These are phyloP conservation scores for Gandaritis pyraliata DNA, from an alignment of 2,888 invertebrate genomes.

Conservation along the genomic window DNA sequence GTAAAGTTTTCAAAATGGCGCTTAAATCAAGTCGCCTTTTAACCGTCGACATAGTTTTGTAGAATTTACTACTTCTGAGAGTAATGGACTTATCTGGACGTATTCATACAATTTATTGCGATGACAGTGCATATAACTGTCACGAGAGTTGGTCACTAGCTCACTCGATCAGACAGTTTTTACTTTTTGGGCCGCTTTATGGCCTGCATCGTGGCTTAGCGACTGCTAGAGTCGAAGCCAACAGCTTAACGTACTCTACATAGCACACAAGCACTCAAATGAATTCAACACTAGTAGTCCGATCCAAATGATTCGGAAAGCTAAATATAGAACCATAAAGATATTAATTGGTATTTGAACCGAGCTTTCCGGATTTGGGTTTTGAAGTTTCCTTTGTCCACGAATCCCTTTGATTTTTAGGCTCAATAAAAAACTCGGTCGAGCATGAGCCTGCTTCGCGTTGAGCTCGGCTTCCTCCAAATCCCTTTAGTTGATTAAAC, in stretches of 20 bases:
- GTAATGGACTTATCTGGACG: neutral
- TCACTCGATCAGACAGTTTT: too few species aligned
- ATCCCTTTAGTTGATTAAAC: conserved; percentile 46
- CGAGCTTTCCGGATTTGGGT: conserved; percentile 7
- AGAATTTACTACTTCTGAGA: conserved; percentile 3
- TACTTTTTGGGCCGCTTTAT: too few species aligned
- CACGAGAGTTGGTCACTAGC: too few species aligned
- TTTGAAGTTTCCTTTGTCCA: conserved; percentile 31
- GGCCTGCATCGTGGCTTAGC: too few species aligned
- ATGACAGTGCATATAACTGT: neutral
- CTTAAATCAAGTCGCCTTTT: too few species aligned
- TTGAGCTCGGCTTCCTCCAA: conserved; percentile 40
- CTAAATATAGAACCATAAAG: neutral
- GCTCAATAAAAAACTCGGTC: conserved; percentile 43
- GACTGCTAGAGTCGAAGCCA: too few species aligned
- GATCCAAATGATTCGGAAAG: too few species aligned
- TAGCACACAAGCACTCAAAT: too few species aligned
- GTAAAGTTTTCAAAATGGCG: too few species aligned
- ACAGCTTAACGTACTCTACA: too few species aligned
- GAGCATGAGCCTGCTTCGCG: conserved; percentile 40
- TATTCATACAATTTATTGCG: neutral
- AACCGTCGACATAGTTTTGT: conserved; percentile 1
- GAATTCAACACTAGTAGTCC: too few species aligned
- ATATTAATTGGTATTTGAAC: conserved; percentile 7
- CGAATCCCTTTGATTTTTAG: conserved; percentile 41